A percentile compares a stretch with the other conserved stretches of the same genome.
These are phyloP conservation scores for Eupithecia exiguata DNA, from an alignment of 2,888 invertebrate genomes.

Conservation along the genomic window DNA sequence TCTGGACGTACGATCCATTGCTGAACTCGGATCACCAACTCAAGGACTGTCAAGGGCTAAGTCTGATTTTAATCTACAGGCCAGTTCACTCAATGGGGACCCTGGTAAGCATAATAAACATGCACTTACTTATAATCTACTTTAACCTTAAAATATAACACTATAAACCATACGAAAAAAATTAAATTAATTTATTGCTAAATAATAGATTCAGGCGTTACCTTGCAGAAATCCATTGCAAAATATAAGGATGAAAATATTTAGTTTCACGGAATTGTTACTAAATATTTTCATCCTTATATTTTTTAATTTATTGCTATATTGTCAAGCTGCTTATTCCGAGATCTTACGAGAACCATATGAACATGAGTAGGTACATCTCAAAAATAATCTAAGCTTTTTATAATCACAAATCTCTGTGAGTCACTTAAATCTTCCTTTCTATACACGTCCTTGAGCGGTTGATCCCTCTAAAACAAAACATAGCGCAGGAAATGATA, in stretches of 20 bases:
- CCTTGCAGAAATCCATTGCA: too few species aligned
- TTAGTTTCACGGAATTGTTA: too few species aligned
- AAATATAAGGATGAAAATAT: too few species aligned
- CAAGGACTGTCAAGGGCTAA: slow-evolving; percentile 90
- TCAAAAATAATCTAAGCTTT: neutral
- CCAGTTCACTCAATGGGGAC: slow-evolving; percentile 87
- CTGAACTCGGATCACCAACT: slow-evolving; percentile 85
- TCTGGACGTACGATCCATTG: slow-evolving; percentile 90
- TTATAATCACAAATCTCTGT: neutral
- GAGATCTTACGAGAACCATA: neutral
- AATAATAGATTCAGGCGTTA: too few species aligned
- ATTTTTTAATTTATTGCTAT: neutral
- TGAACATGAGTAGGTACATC: neutral
- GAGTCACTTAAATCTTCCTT: neutral
- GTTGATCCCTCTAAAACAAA: slow-evolving; percentile 2
- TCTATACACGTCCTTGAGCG: neutral
- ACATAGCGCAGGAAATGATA: slow-evolving; percentile 1
- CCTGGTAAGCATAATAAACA: slow-evolving; percentile 78
- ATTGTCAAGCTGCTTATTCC: neutral
- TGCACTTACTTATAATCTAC: neutral
- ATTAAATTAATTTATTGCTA: too few species aligned
- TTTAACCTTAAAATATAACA: too few species aligned
- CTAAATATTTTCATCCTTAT: too few species aligned
- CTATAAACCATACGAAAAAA: too few species aligned
- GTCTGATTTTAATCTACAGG: slow-evolving; percentile 93